Conservation (phyloP, 2,797 vertebrate species). For the Sebastes taczanowskii region DNA sequence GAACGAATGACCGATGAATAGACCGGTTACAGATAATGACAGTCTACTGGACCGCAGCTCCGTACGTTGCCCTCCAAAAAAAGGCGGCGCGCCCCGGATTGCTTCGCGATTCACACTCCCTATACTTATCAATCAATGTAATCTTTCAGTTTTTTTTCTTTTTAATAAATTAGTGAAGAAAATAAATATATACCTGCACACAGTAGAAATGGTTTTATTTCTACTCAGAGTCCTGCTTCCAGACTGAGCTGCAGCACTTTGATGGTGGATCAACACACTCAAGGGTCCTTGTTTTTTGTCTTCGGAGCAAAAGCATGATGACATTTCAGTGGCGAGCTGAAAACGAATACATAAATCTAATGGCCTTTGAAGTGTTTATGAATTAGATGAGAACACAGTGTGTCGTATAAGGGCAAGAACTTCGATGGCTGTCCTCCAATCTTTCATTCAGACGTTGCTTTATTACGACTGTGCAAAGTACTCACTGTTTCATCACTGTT, state of each 20-base stretch:
- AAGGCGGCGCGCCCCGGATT: too few relatives aligned
- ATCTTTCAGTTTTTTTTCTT: too few relatives aligned
- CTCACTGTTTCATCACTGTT: not conserved
- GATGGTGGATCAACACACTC: not conserved
- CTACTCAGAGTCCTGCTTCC: not conserved
- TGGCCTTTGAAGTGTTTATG: not conserved
- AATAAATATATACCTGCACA: not conserved
- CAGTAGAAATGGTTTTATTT: not conserved
- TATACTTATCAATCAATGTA: too few relatives aligned
- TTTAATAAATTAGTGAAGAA: too few relatives aligned
- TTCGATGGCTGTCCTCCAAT: not conserved
- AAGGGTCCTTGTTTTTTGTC: not conserved
- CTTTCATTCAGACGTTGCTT: not conserved
- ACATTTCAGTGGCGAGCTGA: not conserved
- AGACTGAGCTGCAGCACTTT: not conserved
- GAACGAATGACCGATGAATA: too few relatives aligned
- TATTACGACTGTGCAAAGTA: not conserved
- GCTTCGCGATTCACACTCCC: too few relatives aligned
- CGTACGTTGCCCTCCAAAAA: too few relatives aligned
- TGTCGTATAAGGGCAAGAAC: not conserved
- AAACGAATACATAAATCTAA: slow-evolving; percentile 10
- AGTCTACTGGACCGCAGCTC: too few relatives aligned
- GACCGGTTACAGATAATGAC: too few relatives aligned
- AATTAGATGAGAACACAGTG: not conserved
- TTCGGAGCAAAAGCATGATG: not conserved